Evolutionary conservation across 1,140 invertebrate species (phyloP), one percentile per base, ranked within the genome.

Genomic region (Nymphalis io): DNA sequence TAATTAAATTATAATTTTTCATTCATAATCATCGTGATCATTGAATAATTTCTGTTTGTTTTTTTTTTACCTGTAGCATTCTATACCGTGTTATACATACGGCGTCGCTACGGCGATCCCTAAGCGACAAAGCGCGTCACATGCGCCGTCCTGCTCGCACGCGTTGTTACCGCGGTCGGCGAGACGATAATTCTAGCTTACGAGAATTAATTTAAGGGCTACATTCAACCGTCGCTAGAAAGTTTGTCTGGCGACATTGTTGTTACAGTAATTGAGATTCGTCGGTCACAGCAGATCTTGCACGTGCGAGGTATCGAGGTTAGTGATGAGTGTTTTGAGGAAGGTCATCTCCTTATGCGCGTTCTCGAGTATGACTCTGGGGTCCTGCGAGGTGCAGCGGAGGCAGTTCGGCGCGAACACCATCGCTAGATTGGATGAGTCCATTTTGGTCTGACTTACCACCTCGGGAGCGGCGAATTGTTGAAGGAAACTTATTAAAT

Each of bases 371-470:
- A 99, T 99, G 61, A 98, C 95, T 67, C 96, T 94, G 6, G 98
- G 98, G 92, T 99, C 98, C 79, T 97, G 95, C 48, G 97, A 98
- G 75, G 96, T 98, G 90, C 98, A 99, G 38, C 98, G 95, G 69
- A 99, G 93, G 89, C 98, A 98, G 92, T 99, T 99, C 1, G 98
- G 98, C 0, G 98, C 98, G 95, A 99, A 99, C 55, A 99, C 98
- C 98, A 99, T 99, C 3, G 98, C 98, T 68, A 99, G 92, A 92
- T 99, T 99, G 62, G 96, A 98, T 0, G 98, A 97, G 92, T 99
- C 98, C 98, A 99, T 99, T 93, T 99, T 99, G 38, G 98, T 99
- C 76, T 96, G 94, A 75, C 94, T 94, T 40, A 98, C 97, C 79
- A 99, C 97, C 85, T 99, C 98, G 13, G 96, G 94, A 70, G 95